Conservation (phyloP, 2,797 vertebrate species). For the Acanthurus leucopareius region DNA sequence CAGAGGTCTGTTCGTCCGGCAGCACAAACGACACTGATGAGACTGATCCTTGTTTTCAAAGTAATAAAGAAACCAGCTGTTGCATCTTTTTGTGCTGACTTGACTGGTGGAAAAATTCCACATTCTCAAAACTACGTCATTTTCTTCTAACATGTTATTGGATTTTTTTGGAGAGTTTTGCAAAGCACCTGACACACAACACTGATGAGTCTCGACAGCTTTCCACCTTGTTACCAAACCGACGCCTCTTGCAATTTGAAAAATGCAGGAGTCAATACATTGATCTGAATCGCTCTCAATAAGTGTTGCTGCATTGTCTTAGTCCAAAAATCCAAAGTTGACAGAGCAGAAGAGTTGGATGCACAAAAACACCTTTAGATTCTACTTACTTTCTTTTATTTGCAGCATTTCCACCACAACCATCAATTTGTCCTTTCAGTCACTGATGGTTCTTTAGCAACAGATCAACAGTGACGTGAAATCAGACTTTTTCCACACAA, state of each 20-base stretch:
- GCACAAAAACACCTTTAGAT: not conserved
- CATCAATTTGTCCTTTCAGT: not conserved
- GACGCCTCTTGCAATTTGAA: not conserved
- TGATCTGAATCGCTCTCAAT: not conserved
- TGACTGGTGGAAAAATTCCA: not conserved
- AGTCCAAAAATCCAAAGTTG: not conserved
- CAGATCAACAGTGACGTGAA: not conserved
- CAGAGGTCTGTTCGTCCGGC: not conserved
- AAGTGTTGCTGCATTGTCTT: not conserved
- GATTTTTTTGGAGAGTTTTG: not conserved
- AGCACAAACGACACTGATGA: not conserved
- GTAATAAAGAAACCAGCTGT: fast-evolving
- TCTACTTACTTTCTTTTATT: not conserved
- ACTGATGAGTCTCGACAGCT: not conserved
- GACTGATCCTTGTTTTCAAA: not conserved
- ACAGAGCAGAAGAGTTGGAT: not conserved
- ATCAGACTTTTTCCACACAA: no score
- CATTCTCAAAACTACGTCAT: not conserved
- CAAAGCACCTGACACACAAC: not conserved
- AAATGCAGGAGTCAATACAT: not conserved
- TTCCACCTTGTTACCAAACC: not conserved
- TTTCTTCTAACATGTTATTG: not conserved
- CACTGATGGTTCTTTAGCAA: not conserved
- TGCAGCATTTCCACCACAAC: no score
- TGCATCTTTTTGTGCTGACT: not conserved